Percentiles rank a stretch among this genome's conserved stretches.
Evolutionary conservation across 2,888 invertebrate genomes (phyloP).

Genomic region (Agapostemon virescens): DNA sequence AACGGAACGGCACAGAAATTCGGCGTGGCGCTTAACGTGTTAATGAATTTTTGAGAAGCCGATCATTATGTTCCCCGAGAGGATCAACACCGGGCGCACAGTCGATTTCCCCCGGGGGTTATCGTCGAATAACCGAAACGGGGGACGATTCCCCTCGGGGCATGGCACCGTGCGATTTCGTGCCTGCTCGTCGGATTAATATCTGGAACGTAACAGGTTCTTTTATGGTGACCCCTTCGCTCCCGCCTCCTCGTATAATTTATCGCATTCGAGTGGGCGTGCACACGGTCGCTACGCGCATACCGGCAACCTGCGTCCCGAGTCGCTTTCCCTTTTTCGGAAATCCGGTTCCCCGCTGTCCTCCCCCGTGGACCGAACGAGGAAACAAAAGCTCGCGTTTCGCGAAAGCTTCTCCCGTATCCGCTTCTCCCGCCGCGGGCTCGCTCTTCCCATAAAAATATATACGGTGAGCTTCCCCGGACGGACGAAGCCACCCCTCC

Average conservation of each 20-base stretch:
- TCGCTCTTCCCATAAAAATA: conserved; percentile 19
- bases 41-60: no score
- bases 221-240: conserved; percentile 63
- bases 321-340: conserved; percentile 77
- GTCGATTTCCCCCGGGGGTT: not conserved
- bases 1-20: no score
- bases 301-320: conserved; percentile 64
- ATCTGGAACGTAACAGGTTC: conserved; percentile 74
- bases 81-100: not conserved
- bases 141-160: not conserved
- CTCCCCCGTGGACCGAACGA: not conserved
- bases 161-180: conserved; percentile 48
- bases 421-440: conserved; percentile 20
- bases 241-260: conserved; percentile 68
- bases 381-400: conserved; percentile 31
- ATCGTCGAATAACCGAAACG: not conserved
- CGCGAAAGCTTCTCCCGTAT: conserved; percentile 8
- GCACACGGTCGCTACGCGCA: conserved; percentile 40
- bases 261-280: conserved; percentile 67
- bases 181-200: conserved; percentile 57
- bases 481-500: not conserved
- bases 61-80: no score
- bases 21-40: no score
- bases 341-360: conserved; percentile 71
- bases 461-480: not conserved